Evolutionary conservation across 1,140 invertebrate species (phyloP).

Genomic region (Bombus waltoni): DNA sequence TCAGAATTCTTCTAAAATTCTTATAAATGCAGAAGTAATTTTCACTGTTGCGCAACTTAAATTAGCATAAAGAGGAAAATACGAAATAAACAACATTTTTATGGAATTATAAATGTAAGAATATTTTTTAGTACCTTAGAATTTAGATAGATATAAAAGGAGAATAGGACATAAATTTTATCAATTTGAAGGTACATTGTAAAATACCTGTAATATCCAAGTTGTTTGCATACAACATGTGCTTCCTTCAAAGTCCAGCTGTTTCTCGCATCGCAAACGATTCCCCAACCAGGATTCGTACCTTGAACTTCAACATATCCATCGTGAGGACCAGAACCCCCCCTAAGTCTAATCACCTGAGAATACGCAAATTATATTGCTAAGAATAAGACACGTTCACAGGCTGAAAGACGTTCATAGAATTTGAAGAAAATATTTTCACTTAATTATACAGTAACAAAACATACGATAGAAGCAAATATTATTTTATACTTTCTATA

Average conservation of each 20-base stretch:
- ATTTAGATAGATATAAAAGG: background rate
- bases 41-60: too few species aligned
- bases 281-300: slow-evolving; percentile 81
- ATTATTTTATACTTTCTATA: too few species aligned
- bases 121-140: background rate
- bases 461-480: too few species aligned
- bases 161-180: background rate
- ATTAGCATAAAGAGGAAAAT: too few species aligned
- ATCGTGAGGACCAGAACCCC: slow-evolving; percentile 80
- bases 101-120: background rate
- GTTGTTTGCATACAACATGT: slow-evolving; percentile 83
- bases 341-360: slow-evolving; percentile 82
- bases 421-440: too few species aligned
- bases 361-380: slow-evolving; percentile 35
- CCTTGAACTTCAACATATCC: slow-evolving; percentile 84
- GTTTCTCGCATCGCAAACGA: slow-evolving; percentile 82
- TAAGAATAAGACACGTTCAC: too few species aligned
- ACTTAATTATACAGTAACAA: too few species aligned
- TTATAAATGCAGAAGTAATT: too few species aligned
- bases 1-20: too few species aligned
- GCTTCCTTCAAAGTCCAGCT: slow-evolving; percentile 83
- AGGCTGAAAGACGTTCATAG: too few species aligned
- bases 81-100: too few species aligned
- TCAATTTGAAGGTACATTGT: background rate
- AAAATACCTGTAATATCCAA: slow-evolving; percentile 83